These are phyloP conservation scores for Aphaenogaster rudis DNA, from an alignment of 1,140 invertebrate genomes.

Conservation along the genomic window DNA sequence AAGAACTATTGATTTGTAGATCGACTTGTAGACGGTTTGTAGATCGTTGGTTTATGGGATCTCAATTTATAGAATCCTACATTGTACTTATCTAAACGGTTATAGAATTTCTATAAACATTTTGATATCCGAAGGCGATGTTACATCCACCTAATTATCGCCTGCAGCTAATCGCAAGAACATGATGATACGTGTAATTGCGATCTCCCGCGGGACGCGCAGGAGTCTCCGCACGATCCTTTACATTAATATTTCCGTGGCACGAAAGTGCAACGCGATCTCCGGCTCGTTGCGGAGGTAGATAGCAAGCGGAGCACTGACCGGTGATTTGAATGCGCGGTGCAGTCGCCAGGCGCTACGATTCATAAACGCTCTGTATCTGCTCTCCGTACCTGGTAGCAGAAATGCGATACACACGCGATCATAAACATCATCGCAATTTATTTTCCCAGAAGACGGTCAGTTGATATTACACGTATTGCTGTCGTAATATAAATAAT, in stretches of 20 bases:
- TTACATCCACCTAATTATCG: neutral
- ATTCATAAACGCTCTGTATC: slow-evolving; percentile 46
- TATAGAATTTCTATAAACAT: neutral
- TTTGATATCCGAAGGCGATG: neutral
- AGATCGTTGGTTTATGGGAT: neutral
- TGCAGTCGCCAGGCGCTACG: slow-evolving; percentile 53
- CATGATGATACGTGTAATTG: slow-evolving; percentile 9
- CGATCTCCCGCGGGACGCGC: slow-evolving; percentile 6
- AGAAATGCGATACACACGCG: slow-evolving; percentile 44
- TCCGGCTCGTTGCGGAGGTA: slow-evolving; percentile 43
- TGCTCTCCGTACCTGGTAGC: neutral
- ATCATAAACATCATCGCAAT: slow-evolving; percentile 18
- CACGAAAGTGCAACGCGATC: slow-evolving; percentile 43
- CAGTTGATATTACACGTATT: neutral
- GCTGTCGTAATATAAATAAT: neutral
- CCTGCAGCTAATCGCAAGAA: slow-evolving; percentile 10
- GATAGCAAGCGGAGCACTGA: slow-evolving; percentile 59
- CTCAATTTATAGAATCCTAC: neutral
- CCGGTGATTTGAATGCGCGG: slow-evolving; percentile 80
- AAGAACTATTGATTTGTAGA: neutral
- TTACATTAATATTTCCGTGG: slow-evolving; percentile 42
- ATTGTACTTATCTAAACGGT: neutral
- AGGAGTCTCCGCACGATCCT: slow-evolving; percentile 29
- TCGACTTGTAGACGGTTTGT: neutral
- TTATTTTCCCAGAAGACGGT: slow-evolving; percentile 11